Conservation (phyloP, 1,140 invertebrate genomes). For the Pogonognathellus flavescens region DNA sequence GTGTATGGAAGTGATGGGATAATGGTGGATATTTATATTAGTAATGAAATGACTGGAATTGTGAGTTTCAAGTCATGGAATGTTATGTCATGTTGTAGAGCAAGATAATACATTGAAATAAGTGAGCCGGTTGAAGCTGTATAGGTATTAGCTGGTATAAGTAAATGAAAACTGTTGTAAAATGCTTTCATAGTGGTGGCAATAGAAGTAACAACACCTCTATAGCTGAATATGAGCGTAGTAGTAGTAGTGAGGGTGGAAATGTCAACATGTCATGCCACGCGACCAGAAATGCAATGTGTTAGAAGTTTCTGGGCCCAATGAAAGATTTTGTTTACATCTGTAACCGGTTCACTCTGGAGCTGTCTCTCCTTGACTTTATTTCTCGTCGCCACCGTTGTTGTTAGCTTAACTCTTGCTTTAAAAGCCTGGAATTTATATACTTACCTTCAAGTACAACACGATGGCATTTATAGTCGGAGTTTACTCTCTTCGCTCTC, state of each 20-base stretch:
- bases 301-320: slow-evolving; percentile 9
- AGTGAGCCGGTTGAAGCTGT: background rate
- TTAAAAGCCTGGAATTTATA: slow-evolving; percentile 27
- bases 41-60: background rate
- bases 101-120: slow-evolving; percentile 20
- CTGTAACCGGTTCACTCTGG: slow-evolving; percentile 39
- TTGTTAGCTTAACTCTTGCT: background rate
- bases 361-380: slow-evolving; percentile 14
- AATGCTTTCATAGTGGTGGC: too few species aligned
- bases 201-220: too few species aligned
- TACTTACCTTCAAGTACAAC: background rate
- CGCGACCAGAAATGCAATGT: slow-evolving; percentile 43
- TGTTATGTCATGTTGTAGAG: slow-evolving; percentile 40
- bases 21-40: background rate
- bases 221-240: background rate
- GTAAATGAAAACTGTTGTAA: too few species aligned
- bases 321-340: slow-evolving; percentile 54
- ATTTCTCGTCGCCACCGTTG: slow-evolving; percentile 3
- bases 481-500: background rate
- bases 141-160: too few species aligned
- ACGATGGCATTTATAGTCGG: too few species aligned
- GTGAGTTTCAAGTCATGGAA: slow-evolving; percentile 37
- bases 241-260: slow-evolving; percentile 42
- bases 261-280: slow-evolving; percentile 56
- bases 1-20: background rate